Percentiles rank a stretch among this genome's conserved stretches.
Evolutionary conservation across 2,113 vertebrate species (phyloP).

Genomic region (Apodemus sylvaticus): DNA sequence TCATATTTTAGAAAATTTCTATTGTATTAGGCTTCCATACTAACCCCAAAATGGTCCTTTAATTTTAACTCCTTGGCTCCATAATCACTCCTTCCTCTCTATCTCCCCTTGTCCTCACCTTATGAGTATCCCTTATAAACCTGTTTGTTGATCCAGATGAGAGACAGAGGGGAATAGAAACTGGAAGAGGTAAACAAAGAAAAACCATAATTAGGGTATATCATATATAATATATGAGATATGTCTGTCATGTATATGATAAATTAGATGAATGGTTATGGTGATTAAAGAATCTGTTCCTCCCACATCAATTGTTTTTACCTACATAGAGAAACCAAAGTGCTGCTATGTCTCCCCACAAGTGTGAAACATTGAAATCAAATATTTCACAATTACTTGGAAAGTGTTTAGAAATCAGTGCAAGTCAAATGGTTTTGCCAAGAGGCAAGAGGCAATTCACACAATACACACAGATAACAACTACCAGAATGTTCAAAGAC

Average conservation of each 20-base stretch:
- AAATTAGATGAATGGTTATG: not conserved
- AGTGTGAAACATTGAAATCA: not conserved
- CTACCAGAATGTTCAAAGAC: not conserved
- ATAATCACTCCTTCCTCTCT: too few relatives aligned
- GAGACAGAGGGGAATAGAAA: not conserved
- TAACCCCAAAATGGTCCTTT: not conserved
- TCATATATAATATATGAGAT: not conserved
- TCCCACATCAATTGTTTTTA: not conserved
- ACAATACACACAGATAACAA: not conserved
- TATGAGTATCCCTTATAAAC: not conserved
- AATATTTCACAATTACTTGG: slow-evolving; percentile 28
- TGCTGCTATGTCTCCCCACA: not conserved
- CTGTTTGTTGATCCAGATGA: not conserved
- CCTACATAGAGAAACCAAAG: not conserved
- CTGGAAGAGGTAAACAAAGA: not conserved
- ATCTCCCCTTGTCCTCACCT: not conserved
- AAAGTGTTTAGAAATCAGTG: not conserved
- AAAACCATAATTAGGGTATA: not conserved
- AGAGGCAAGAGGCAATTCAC: not conserved
- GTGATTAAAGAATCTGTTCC: not conserved
- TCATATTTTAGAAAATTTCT: not conserved
- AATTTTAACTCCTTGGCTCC: not conserved
- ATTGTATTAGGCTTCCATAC: not conserved
- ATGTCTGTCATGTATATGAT: not conserved
- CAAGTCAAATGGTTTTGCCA: slow-evolving; percentile 3